Evolutionary conservation across 92 coral and sea anemone genomes (phyloP).

Genomic region (Nematostella vectensis): DNA sequence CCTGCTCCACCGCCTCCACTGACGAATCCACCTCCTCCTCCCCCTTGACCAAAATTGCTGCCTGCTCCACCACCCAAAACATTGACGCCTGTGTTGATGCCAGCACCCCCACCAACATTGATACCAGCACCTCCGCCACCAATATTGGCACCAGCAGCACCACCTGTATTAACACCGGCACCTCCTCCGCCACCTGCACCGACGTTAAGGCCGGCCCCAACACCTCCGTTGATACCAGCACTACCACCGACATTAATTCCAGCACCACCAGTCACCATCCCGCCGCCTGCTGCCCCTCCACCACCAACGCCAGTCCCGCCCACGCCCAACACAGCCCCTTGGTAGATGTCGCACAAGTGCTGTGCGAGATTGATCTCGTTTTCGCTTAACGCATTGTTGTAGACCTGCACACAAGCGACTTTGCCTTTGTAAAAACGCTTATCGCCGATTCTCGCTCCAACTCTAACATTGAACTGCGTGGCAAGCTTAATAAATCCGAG

Average conservation of each 20-base stretch:
- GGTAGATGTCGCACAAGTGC: conserved; percentile 29
- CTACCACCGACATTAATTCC: conserved; percentile 6
- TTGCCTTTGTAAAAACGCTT: conserved; percentile 44
- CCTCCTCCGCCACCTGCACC: conserved; percentile 11
- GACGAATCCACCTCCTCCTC: conserved; percentile 2
- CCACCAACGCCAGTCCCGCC: background rate
- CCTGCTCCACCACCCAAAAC: background rate
- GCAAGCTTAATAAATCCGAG: conserved; percentile 39
- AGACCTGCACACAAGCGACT: conserved; percentile 51
- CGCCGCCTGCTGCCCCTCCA: conserved; percentile 2
- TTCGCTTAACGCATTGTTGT: conserved; percentile 26
- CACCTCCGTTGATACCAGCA: background rate
- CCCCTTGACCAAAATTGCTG: conserved; percentile 1
- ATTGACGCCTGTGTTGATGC: no score
- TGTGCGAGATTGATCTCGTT: conserved; percentile 27
- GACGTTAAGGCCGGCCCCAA: conserved; percentile 8
- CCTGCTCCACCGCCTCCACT: conserved; percentile 6
- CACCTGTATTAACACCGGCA: background rate
- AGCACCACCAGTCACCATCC: conserved; percentile 7
- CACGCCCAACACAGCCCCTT: background rate
- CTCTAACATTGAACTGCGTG: conserved; percentile 46
- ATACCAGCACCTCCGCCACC: conserved; percentile 9
- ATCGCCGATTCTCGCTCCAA: conserved; percentile 58
- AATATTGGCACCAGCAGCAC: background rate
- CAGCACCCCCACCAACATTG: conserved; percentile 5